Percentiles rank a stretch among this genome's conserved stretches.
These are phyloP conservation scores for Zeuzera pyrina DNA, from an alignment of 2,888 invertebrate species.

Conservation along the genomic window DNA sequence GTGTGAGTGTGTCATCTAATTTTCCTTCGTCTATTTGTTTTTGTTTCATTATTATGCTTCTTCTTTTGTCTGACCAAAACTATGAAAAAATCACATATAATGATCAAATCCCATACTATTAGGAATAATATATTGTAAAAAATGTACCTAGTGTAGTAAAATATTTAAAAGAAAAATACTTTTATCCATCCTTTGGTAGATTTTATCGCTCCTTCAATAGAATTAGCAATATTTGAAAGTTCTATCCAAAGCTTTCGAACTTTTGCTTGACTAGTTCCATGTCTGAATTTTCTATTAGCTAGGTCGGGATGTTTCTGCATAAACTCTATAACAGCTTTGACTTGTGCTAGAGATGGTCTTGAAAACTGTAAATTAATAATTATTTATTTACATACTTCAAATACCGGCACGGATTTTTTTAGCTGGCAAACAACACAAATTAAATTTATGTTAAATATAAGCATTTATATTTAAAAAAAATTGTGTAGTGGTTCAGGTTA, in stretches of 20 bases:
- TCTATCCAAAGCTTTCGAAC: slow-evolving; percentile 47
- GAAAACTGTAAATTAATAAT: slow-evolving; percentile 27
- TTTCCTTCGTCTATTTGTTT: slow-evolving; percentile 45
- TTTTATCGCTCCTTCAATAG: slow-evolving; percentile 42
- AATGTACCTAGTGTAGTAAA: neutral
- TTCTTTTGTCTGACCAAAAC: slow-evolving; percentile 55
- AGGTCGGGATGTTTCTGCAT: slow-evolving; percentile 51
- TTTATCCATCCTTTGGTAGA: slow-evolving; percentile 54
- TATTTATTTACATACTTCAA: too few species aligned
- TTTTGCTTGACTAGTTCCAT: slow-evolving; percentile 35
- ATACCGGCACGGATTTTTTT: too few species aligned
- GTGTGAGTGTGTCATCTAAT: slow-evolving; percentile 28
- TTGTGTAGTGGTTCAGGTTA: too few species aligned
- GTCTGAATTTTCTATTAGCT: slow-evolving; percentile 36
- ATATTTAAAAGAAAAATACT: slow-evolving; percentile 23
- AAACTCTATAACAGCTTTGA: slow-evolving; percentile 41
- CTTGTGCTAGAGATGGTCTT: slow-evolving; percentile 45
- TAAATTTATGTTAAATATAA: too few species aligned
- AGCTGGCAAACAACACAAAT: too few species aligned
- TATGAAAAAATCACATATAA: slow-evolving; percentile 18
- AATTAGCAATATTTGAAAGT: slow-evolving; percentile 37
- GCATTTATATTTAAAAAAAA: too few species aligned
- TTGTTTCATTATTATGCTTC: slow-evolving; percentile 40
- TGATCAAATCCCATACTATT: neutral
- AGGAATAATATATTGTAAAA: neutral